phyloP scores from a whole-genome alignment of 2,888 invertebrate genomes.

The Cheilosia vernalis region DNA sequence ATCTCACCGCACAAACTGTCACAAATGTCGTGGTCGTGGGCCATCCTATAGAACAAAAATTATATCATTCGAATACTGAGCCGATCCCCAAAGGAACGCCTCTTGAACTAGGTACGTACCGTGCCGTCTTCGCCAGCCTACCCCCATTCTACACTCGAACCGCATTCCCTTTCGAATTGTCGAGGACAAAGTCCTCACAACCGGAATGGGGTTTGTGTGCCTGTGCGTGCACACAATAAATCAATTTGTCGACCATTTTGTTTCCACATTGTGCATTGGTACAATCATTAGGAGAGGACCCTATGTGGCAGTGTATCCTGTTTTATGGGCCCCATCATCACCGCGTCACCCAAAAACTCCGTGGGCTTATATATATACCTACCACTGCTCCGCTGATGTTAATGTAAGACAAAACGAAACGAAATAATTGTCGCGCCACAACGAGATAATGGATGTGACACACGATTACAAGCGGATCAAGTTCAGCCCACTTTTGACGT shows the following conservation, averaged over 20 bases:
- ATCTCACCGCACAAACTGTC: neutral
- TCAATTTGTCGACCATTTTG: slow-evolving; percentile 61
- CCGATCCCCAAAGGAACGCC: slow-evolving; percentile 16
- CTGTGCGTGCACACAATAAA: slow-evolving; percentile 36
- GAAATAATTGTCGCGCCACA: slow-evolving; percentile 67
- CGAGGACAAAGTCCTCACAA: slow-evolving; percentile 15
- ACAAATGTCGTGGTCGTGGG: slow-evolving; percentile 8
- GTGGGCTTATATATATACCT: slow-evolving; percentile 24
- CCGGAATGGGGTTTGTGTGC: neutral
- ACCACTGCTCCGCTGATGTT: slow-evolving; percentile 2
- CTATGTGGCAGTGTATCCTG: slow-evolving; percentile 42
- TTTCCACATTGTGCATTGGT: neutral
- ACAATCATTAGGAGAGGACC: slow-evolving; percentile 13
- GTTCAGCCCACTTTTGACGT: slow-evolving; percentile 67
- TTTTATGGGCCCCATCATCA: slow-evolving; percentile 17
- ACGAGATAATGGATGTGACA: slow-evolving; percentile 64
- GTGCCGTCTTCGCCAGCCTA: neutral
- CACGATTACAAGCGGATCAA: slow-evolving; percentile 66
- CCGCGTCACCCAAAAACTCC: slow-evolving; percentile 7
- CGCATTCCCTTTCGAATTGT: neutral
- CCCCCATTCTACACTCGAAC: slow-evolving; percentile 1
- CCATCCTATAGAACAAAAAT: neutral
- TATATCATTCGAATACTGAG: neutral
- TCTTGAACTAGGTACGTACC: neutral
- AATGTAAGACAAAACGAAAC: slow-evolving; percentile 61